These are phyloP conservation scores for Sebastes jordani DNA, from an alignment of 2,797 vertebrate genomes.

Conservation along the genomic window DNA sequence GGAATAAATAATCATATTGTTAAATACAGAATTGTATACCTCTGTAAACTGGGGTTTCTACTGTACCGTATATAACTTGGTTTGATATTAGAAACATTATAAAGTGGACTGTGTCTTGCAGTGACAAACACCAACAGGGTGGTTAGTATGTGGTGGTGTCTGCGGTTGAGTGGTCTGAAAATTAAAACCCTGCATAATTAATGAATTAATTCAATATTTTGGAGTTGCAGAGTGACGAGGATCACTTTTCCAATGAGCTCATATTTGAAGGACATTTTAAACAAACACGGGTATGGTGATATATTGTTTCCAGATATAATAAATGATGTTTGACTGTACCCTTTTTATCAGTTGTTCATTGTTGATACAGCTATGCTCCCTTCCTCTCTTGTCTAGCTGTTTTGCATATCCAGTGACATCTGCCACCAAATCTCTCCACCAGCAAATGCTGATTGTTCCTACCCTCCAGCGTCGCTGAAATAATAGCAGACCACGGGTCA, in stretches of 20 bases:
- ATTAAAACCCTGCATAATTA: not conserved
- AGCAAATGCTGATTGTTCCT: conserved; percentile 29
- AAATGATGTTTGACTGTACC: not conserved
- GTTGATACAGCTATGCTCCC: conserved; percentile 3
- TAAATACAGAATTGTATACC: not conserved
- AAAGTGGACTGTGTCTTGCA: not conserved
- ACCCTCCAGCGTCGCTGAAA: conserved; percentile 27
- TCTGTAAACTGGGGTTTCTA: not conserved
- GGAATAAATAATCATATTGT: not conserved
- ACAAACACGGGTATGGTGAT: not conserved
- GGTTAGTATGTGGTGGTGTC: not conserved
- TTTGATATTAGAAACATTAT: not conserved
- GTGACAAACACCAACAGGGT: not conserved
- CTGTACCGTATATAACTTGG: not conserved
- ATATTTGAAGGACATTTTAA: not conserved
- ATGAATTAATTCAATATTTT: not conserved
- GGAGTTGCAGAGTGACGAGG: not conserved
- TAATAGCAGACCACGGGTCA: conserved; percentile 40
- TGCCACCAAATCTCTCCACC: conserved; percentile 32
- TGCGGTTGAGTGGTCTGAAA: not conserved
- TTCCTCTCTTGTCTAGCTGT: conserved; percentile 8
- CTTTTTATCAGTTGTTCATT: not conserved
- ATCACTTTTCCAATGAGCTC: not conserved
- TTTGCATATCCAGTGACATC: conserved; percentile 67
- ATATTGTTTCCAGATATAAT: not conserved